These are phyloP conservation scores for Tholera decimalis DNA, from an alignment of 2,888 invertebrate genomes.

Conservation along the genomic window DNA sequence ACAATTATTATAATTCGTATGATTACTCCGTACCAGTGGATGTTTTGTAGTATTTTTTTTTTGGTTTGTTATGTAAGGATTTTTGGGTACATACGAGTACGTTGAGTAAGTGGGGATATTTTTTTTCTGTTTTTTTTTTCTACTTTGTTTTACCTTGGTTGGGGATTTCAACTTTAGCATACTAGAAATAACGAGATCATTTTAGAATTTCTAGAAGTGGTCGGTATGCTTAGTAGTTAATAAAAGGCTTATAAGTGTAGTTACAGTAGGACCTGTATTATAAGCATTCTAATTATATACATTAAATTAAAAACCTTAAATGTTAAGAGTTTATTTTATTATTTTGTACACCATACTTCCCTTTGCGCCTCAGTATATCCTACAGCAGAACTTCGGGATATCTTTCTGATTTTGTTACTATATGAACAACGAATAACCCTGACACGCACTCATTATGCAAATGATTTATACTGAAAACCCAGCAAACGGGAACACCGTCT, in stretches of 20 bases:
- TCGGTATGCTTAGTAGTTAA: too few relatives aligned
- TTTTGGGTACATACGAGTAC: conserved; percentile 47
- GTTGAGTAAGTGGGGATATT: neutral
- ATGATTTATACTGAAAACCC: conserved; percentile 15
- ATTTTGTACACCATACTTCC: neutral
- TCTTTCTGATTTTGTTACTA: neutral
- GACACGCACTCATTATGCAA: conserved; percentile 4
- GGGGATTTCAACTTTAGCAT: neutral
- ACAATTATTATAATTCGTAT: conserved; percentile 90
- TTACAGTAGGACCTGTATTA: too few relatives aligned
- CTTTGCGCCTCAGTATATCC: too few relatives aligned
- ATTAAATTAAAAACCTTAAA: neutral
- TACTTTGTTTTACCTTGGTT: too few relatives aligned
- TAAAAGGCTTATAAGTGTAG: too few relatives aligned
- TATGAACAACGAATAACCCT: neutral
- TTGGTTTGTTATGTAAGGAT: conserved; percentile 50
- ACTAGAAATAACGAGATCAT: too few relatives aligned
- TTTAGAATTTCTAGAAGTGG: too few relatives aligned
- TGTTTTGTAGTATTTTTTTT: conserved; percentile 40
- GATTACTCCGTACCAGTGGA: conserved; percentile 75
- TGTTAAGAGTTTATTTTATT: neutral
- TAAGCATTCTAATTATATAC: neutral
- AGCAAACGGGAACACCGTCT: neutral
- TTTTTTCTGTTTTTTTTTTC: neutral
- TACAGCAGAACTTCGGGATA: too few relatives aligned